Evolutionary conservation across 2,113 vertebrate genomes (phyloP), one percentile per base, ranked within the genome.

Genomic region (Corythoichthys haematopterus): DNA sequence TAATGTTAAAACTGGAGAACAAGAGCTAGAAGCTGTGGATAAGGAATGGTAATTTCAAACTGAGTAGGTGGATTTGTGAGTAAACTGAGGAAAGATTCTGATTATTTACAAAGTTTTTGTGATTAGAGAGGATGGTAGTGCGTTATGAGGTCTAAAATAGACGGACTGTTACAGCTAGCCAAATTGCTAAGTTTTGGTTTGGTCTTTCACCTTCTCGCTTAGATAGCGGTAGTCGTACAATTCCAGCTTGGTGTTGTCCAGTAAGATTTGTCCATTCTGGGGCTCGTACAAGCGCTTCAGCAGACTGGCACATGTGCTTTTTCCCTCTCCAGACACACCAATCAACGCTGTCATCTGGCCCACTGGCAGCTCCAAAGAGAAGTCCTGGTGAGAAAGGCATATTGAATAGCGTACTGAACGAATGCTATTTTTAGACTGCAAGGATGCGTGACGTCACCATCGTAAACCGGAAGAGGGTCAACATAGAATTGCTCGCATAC

Each of bases 251-350:
- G 70, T 0, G 0, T 69, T 66, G 0, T 94, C 93, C 77, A 94
- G 63, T 0, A 75, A 74, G 0, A 94, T 89, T 45, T 83, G 59
- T 69, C 93, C 94, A 0, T 75, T 0, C 57, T 87, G 83, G 0
- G 89, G 88, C 16, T 91, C 76, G 2, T 89, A 92, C 64, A 93
- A 91, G 0, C 84, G 45, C 72, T 93, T 75, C 74, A 93, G 76
- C 60, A 94, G 76, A 81, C 88, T 83, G 66, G 88, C 92, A 35
- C 93, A 89, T 3, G 92, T 93, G 80, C 87, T 92, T 71, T 94
- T 94, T 10, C 92, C 95, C 3, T 85, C 88, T 11, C 94, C 94
- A 0, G 92, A 94, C 0, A 89, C 80, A 7, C 94, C 94, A 14
- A 96, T 92, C 40, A 97, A 80, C 0, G 93, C 95, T 0, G 84